phyloP scores from a whole-genome alignment of 2,888 invertebrate species.

The Drosophila kanekoi region DNA sequence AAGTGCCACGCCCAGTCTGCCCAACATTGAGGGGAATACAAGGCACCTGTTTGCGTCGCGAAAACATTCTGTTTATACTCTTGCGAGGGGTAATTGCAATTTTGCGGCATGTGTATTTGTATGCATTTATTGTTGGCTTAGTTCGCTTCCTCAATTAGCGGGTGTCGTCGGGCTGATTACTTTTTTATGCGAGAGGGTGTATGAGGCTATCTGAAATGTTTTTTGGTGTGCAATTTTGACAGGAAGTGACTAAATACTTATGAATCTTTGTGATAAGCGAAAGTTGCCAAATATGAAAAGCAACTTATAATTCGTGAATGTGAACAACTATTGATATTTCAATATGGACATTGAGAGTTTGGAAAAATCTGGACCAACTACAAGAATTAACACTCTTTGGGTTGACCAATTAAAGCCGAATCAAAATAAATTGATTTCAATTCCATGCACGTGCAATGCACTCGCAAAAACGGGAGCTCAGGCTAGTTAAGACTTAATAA shows the following conservation, averaged over 20 bases:
- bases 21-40: neutral
- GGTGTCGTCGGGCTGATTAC: conserved; percentile 15
- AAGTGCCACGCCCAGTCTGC: neutral
- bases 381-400: neutral
- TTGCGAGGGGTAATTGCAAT: conserved; percentile 31
- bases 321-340: too few species aligned
- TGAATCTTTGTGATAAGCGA: conserved; percentile 7
- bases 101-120: conserved; percentile 28
- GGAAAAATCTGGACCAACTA: neutral
- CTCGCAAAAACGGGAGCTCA: conserved; percentile 25
- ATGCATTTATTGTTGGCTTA: conserved; percentile 26
- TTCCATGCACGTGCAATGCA: conserved; percentile 72
- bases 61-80: conserved; percentile 38
- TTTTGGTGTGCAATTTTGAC: conserved; percentile 2
- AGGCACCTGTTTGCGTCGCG: conserved; percentile 32
- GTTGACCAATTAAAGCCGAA: conserved; percentile 26
- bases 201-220: conserved; percentile 15
- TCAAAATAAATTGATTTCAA: conserved; percentile 64
- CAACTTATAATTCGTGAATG: too few species aligned
- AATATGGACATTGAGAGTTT: too few species aligned
- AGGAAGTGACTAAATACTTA: conserved; percentile 19
- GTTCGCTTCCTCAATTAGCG: conserved; percentile 20
- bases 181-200: neutral
- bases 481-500: conserved; percentile 18
- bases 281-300: neutral